Evolutionary conservation across 2,888 invertebrate species (phyloP).

Genomic region (Conus canariensis): DNA sequence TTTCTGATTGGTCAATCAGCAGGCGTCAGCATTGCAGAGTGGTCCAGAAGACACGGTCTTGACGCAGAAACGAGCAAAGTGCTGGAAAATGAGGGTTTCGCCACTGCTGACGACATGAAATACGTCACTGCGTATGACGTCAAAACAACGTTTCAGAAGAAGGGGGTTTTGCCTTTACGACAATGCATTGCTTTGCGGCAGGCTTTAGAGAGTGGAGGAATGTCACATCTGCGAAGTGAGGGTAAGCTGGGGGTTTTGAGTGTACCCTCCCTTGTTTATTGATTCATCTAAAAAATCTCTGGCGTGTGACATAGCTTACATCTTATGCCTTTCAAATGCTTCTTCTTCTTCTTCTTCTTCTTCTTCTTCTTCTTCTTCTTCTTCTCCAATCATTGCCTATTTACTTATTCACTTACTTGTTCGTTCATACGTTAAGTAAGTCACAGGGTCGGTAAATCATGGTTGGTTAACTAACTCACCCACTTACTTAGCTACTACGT

Average conservation of each 20-base stretch:
- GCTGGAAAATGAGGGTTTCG: not conserved
- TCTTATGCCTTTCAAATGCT: too few relatives aligned
- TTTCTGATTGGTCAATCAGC: not conserved
- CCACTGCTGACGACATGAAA: not conserved
- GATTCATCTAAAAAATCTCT: not conserved
- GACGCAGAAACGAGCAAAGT: not conserved
- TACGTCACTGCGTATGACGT: not conserved
- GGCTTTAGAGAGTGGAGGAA: not conserved
- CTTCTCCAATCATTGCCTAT: too few relatives aligned
- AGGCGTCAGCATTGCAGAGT: not conserved
- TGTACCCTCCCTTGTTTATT: not conserved
- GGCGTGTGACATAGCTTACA: too few relatives aligned
- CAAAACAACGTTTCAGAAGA: not conserved
- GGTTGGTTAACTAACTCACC: too few relatives aligned
- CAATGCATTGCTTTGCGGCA: not conserved
- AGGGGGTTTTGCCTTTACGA: not conserved
- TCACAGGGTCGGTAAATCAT: too few relatives aligned
- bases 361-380: too few relatives aligned
- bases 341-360: too few relatives aligned
- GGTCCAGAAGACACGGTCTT: not conserved
- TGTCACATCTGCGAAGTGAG: not conserved
- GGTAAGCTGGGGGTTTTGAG: not conserved
- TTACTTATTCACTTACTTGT: too few relatives aligned
- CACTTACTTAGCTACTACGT: too few relatives aligned
- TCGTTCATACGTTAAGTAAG: too few relatives aligned